Conservation (phyloP, 2,113 vertebrate species). For the Orycteropus afer region DNA sequence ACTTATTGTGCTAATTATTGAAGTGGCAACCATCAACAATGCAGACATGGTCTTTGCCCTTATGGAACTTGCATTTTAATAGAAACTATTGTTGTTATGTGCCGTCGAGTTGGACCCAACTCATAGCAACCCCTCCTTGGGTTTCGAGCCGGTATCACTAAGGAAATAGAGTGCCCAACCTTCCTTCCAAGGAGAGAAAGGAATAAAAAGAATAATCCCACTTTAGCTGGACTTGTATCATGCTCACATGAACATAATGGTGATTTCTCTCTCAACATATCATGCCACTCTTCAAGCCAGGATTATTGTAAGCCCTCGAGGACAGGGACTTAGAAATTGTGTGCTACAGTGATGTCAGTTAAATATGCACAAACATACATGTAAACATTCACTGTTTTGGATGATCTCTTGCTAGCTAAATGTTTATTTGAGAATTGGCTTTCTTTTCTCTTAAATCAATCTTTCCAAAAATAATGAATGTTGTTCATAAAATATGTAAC, state of each 20-base stretch:
- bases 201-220: not conserved
- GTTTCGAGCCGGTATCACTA: too few relatives aligned
- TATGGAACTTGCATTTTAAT: not conserved
- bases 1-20: not conserved
- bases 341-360: not conserved
- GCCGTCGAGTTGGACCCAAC: too few relatives aligned
- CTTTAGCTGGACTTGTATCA: not conserved
- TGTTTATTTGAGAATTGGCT: not conserved
- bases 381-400: not conserved
- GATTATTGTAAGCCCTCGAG: not conserved
- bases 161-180: too few relatives aligned
- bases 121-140: too few relatives aligned
- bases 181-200: too few relatives aligned
- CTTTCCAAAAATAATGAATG: conserved; percentile 16
- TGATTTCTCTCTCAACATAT: not conserved
- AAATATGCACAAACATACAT: too few relatives aligned
- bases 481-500: not conserved
- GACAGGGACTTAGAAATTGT: not conserved
- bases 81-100: too few relatives aligned
- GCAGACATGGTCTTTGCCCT: not conserved
- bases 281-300: not conserved
- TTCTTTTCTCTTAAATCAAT: not conserved
- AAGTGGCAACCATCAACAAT: not conserved
- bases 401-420: not conserved
- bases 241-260: not conserved